Conservation (phyloP, 2,113 vertebrate genomes). For the Glaucidium brasilianum region DNA sequence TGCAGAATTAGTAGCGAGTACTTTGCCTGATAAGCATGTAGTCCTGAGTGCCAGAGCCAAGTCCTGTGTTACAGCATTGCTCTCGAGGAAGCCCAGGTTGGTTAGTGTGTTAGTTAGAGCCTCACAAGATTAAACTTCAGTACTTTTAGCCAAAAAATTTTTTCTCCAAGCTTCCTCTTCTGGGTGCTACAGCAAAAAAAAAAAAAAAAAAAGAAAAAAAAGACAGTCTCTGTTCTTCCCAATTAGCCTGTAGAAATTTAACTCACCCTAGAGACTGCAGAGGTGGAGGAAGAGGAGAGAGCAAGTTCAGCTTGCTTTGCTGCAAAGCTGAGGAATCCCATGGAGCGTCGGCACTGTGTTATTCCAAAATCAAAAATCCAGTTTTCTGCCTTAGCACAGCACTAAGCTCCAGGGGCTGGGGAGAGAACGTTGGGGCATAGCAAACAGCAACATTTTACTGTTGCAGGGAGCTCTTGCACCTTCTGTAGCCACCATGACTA, state of each 20-base stretch:
- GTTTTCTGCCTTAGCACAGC: neutral
- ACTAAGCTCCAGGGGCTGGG: neutral
- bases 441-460: neutral
- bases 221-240: neutral
- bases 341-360: rapidly evolving
- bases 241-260: neutral
- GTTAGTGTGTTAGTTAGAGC: neutral
- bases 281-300: neutral
- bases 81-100: neutral
- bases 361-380: neutral
- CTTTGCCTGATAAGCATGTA: neutral
- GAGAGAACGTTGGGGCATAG: rapidly evolving
- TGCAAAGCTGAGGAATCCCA: neutral
- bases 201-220: no score
- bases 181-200: rapidly evolving
- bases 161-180: neutral
- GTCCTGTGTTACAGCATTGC: neutral
- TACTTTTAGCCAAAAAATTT: neutral
- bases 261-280: neutral
- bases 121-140: neutral
- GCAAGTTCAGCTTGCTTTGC: neutral
- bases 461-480: neutral
- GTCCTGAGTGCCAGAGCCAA: neutral
- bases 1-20: neutral
- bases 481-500: neutral